Conservation (phyloP, 2,797 vertebrate species). For the Tiaroga cobitis region DNA sequence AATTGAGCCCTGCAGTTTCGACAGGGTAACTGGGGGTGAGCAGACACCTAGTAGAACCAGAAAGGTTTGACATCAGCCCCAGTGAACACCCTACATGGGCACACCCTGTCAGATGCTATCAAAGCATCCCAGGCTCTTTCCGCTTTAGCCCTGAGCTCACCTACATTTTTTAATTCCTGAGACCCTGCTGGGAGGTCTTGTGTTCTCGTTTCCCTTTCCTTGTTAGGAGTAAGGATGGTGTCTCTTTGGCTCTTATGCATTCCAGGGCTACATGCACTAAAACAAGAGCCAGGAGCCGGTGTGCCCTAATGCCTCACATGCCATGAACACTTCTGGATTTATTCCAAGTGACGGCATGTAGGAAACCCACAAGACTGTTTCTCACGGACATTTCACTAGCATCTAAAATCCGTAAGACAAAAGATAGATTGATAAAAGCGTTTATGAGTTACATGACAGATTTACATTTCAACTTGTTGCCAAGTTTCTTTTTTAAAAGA, state of each 20-base stretch:
- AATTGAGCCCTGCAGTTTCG: slow-evolving; percentile 2
- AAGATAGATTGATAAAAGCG: not conserved
- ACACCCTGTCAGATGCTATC: slow-evolving; percentile 33
- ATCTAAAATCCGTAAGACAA: not conserved
- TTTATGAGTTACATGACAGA: not conserved
- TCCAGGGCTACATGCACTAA: slow-evolving; percentile 41
- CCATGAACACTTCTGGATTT: slow-evolving; percentile 43
- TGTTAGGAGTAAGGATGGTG: slow-evolving; percentile 46
- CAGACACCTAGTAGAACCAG: slow-evolving; percentile 34
- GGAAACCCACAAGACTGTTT: slow-evolving; percentile 12
- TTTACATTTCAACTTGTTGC: not conserved
- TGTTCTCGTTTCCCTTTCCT: slow-evolving; percentile 46
- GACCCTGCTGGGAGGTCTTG: not conserved
- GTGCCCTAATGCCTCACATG: slow-evolving; percentile 35
- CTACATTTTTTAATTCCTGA: slow-evolving; percentile 31
- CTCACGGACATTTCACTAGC: slow-evolving; percentile 27
- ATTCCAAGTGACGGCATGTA: slow-evolving; percentile 43
- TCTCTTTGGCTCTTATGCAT: slow-evolving; percentile 36
- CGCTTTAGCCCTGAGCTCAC: slow-evolving; percentile 6
- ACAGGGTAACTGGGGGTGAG: slow-evolving; percentile 19
- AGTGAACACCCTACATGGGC: slow-evolving; percentile 52
- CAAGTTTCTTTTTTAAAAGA: too few species aligned
- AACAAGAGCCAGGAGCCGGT: slow-evolving; percentile 43
- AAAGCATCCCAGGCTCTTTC: slow-evolving; percentile 7
- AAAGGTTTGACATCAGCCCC: slow-evolving; percentile 18